phyloP scores from a whole-genome alignment of 2,888 invertebrate genomes.

The Polydesmus complanatus region DNA sequence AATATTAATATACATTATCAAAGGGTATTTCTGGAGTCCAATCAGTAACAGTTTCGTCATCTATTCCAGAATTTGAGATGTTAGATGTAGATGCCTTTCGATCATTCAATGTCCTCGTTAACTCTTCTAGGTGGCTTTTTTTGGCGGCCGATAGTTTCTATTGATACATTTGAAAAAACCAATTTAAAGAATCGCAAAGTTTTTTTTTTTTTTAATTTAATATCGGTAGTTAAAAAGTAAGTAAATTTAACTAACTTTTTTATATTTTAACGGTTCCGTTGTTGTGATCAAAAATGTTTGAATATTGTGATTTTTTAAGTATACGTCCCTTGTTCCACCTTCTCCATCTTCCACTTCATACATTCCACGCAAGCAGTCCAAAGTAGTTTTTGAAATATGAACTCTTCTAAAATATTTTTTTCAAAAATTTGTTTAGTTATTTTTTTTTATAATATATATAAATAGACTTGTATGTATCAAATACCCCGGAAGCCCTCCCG shows the following conservation, averaged over 20 bases:
- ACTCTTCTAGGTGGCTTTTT: background rate
- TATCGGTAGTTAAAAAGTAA: constrained; percentile 22
- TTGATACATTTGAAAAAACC: background rate
- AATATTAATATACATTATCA: constrained; percentile 50
- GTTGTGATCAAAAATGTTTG: constrained; percentile 77
- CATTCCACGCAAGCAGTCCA: constrained; percentile 66
- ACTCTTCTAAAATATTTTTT: constrained; percentile 53
- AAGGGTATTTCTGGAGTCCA: constrained; percentile 89
- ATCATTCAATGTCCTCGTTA: background rate
- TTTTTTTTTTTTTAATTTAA: background rate
- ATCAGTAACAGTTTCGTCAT: constrained; percentile 64
- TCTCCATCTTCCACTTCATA: constrained; percentile 90
- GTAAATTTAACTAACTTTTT: constrained; percentile 28
- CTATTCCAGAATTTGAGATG: constrained; percentile 35
- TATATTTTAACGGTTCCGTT: constrained; percentile 50
- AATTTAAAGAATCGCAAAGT: background rate
- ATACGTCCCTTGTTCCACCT: constrained; percentile 67
- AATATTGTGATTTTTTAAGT: constrained; percentile 70
- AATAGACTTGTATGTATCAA: too few relatives aligned
- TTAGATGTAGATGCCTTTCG: constrained; percentile 1
- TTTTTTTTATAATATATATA: too few relatives aligned
- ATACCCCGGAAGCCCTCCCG: constrained; percentile 91
- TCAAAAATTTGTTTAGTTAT: background rate
- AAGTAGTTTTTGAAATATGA: constrained; percentile 84
- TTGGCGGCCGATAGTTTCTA: background rate